phyloP scores from a whole-genome alignment of 53 echinoderm and acorn worm species.

The Arbacia lixula region DNA sequence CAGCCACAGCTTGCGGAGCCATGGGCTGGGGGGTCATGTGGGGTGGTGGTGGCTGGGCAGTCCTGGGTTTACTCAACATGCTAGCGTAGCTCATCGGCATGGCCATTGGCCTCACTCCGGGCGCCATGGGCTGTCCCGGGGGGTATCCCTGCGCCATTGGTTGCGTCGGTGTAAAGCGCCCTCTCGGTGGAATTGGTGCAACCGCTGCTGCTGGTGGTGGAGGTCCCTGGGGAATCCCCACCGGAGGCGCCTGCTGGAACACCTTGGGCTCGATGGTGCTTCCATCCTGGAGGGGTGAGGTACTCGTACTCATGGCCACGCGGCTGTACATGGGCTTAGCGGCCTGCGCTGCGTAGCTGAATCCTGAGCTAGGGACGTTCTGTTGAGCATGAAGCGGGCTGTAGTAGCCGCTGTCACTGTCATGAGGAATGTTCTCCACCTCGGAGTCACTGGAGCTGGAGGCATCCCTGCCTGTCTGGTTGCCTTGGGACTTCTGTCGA shows the following conservation, averaged over 20 bases:
- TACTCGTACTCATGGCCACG: constrained; percentile 8
- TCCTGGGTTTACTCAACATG: constrained; percentile 37
- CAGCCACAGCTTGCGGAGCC: no score
- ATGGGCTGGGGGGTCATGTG: no score
- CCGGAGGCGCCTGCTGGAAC: not conserved
- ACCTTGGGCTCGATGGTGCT: not conserved
- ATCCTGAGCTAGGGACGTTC: not conserved
- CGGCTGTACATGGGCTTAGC: constrained; percentile 20
- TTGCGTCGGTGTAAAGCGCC: constrained; percentile 12
- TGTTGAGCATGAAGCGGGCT: constrained; percentile 82
- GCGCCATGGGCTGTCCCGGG: not conserved
- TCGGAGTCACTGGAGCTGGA: constrained; percentile 85
- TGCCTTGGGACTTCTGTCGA: constrained; percentile 76
- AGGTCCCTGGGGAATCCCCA: constrained; percentile 13
- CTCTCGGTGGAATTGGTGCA: constrained; percentile 29
- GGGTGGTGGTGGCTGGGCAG: constrained; percentile 28
- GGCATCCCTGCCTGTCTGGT: constrained; percentile 82
- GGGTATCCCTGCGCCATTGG: not conserved
- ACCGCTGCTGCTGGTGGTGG: constrained; percentile 10
- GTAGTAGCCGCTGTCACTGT: constrained; percentile 96
- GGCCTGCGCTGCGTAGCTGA: constrained; percentile 14
- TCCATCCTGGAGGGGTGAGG: not conserved
- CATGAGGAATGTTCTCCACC: constrained; percentile 69
- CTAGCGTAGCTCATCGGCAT: constrained; percentile 79
- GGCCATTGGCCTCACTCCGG: constrained; percentile 1